Evolutionary conservation across 2,888 invertebrate species (phyloP).

Genomic region (Agrochola circellaris): DNA sequence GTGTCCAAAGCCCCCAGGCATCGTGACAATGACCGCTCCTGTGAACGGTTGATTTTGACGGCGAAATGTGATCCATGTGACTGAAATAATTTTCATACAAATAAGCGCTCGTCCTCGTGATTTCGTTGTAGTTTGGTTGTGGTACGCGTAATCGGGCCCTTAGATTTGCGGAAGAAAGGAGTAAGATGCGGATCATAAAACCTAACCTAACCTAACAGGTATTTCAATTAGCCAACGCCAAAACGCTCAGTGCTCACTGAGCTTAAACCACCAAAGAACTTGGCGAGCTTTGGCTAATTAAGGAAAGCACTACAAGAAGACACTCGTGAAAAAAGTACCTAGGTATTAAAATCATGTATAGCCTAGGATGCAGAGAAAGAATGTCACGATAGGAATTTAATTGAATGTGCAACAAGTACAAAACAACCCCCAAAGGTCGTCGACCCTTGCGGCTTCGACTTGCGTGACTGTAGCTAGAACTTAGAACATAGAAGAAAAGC

Average conservation of each 20-base stretch:
- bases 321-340: no score
- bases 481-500: conserved; percentile 4
- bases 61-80: no score
- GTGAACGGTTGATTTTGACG: not conserved
- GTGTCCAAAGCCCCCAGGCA: not conserved
- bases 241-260: not conserved
- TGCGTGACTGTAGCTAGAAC: conserved; percentile 37
- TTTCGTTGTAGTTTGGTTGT: no score
- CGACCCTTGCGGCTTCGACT: conserved; percentile 31
- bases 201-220: not conserved
- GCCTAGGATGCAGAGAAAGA: not conserved
- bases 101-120: no score
- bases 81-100: no score
- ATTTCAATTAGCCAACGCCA: not conserved
- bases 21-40: not conserved
- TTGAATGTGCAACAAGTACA: conserved; percentile 32
- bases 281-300: not conserved
- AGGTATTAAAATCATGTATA: not conserved
- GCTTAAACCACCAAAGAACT: not conserved
- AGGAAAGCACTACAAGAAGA: no score
- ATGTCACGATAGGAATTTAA: not conserved
- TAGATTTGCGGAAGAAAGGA: not conserved
- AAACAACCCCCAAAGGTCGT: conserved; percentile 33
- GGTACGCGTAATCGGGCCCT: no score
- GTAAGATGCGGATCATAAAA: not conserved